These are phyloP conservation scores for Chironex yamaguchii DNA, from an alignment of 30 jellyfish, hydroid and myxozoan genomes.

Conservation along the genomic window DNA sequence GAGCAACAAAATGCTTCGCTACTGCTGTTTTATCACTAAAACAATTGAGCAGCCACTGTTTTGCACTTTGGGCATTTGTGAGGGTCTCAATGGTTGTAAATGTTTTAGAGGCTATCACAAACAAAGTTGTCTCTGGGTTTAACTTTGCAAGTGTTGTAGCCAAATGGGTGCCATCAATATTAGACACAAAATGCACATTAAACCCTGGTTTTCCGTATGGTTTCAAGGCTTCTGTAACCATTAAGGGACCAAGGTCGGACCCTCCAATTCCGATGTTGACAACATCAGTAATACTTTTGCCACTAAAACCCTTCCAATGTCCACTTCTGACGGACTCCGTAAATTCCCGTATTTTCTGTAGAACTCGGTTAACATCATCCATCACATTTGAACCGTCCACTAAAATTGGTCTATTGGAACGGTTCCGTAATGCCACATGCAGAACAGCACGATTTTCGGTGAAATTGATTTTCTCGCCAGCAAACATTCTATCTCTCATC, in stretches of 20 bases:
- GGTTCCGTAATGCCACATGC: slow-evolving; percentile 96
- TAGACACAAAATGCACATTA: slow-evolving; percentile 95
- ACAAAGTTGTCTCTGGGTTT: slow-evolving; percentile 94
- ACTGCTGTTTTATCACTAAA: slow-evolving; percentile 91
- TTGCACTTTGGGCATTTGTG: slow-evolving; percentile 96
- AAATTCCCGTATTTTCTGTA: slow-evolving; percentile 83
- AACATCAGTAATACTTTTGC: slow-evolving; percentile 89
- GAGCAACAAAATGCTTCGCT: slow-evolving; percentile 97
- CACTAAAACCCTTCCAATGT: slow-evolving; percentile 90
- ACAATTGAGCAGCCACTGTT: slow-evolving; percentile 82
- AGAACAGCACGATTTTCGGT: slow-evolving; percentile 99
- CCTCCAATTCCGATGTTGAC: slow-evolving; percentile 99
- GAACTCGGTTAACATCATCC: slow-evolving; percentile 88
- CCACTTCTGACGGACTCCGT: slow-evolving; percentile 89
- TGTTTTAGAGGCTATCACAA: slow-evolving; percentile 98
- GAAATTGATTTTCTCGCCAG: slow-evolving; percentile 92
- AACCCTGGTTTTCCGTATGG: slow-evolving; percentile 89
- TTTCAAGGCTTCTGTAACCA: slow-evolving; percentile 99
- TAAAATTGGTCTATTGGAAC: slow-evolving; percentile 84
- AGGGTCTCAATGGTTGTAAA: slow-evolving; percentile 98
- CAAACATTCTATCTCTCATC: slow-evolving; percentile 89
- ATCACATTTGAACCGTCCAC: slow-evolving; percentile 96
- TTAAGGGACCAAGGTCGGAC: slow-evolving; percentile 98
- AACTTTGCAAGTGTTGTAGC: slow-evolving; percentile 81
- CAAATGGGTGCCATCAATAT: slow-evolving; percentile 99